phyloP scores from a whole-genome alignment of 2,888 invertebrate species.

The Euclidia mi region DNA sequence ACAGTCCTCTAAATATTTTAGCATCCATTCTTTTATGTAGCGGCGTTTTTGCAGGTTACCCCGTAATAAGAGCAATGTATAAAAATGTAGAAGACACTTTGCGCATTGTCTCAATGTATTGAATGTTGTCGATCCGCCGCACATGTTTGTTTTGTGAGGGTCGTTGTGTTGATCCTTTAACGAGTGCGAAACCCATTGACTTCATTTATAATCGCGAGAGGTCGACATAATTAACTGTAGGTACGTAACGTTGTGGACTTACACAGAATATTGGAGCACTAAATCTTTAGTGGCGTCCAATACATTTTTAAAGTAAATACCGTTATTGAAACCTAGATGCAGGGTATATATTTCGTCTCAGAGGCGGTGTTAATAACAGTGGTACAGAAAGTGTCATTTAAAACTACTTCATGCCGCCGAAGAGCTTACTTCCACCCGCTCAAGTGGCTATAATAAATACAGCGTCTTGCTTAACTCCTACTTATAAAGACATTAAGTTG shows the following conservation, averaged over 20 bases:
- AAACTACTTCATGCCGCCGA: conserved; percentile 64
- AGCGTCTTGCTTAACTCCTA: conserved; percentile 62
- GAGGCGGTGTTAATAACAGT: conserved; percentile 61
- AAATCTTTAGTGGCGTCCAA: conserved; percentile 18
- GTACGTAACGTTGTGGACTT: not conserved
- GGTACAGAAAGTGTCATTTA: conserved; percentile 63
- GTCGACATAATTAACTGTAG: not conserved
- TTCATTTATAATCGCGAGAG: not conserved
- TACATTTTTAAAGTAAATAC: conserved; percentile 28
- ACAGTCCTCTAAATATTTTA: conserved; percentile 37
- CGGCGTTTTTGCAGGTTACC: conserved; percentile 20
- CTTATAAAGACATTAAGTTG: conserved; percentile 52
- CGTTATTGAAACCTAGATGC: conserved; percentile 42
- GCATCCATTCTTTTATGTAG: conserved; percentile 28
- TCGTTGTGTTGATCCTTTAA: conserved; percentile 8
- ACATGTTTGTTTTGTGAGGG: conserved; percentile 4
- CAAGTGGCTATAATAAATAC: conserved; percentile 72
- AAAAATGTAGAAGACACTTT: conserved; percentile 28
- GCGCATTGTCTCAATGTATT: conserved; percentile 17
- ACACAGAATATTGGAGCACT: conserved; percentile 3
- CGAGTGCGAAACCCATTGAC: not conserved
- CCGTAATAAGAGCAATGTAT: conserved; percentile 3
- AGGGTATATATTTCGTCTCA: conserved; percentile 56
- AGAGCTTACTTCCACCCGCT: conserved; percentile 70
- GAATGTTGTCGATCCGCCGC: conserved; percentile 9